A percentile compares a stretch with the other conserved stretches of the same genome.
Evolutionary conservation across 2,113 vertebrate genomes (phyloP).

Genomic region (Anguilla rostrata): DNA sequence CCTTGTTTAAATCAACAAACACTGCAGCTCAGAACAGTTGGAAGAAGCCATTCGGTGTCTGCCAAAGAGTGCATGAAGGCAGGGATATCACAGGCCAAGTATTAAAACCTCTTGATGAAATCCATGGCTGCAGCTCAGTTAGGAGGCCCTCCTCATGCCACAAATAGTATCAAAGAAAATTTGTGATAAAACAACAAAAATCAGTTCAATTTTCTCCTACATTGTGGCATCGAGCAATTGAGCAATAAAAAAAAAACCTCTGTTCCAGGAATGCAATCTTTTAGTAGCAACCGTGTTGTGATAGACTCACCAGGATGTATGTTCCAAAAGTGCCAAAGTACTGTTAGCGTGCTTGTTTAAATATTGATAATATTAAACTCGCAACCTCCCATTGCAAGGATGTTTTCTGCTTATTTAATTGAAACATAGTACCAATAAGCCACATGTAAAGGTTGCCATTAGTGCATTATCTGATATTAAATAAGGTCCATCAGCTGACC

Average conservation of each 20-base stretch:
- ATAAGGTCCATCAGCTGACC: neutral
- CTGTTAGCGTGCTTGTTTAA: neutral
- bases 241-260: neutral
- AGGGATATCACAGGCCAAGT: conserved; percentile 16
- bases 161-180: neutral
- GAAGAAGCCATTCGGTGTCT: conserved; percentile 27
- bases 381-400: neutral
- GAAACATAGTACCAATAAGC: neutral
- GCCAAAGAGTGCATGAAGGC: conserved; percentile 25
- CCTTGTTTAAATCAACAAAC: conserved; percentile 33
- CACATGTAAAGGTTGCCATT: neutral
- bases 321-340: neutral
- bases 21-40: conserved; percentile 32
- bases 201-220: neutral
- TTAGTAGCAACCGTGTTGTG: neutral
- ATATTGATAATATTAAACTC: neutral
- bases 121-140: neutral
- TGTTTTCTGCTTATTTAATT: neutral
- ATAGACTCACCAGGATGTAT: neutral
- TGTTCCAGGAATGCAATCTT: neutral
- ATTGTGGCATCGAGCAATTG: neutral
- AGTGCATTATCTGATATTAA: neutral
- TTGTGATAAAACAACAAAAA: neutral
- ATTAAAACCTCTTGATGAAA: conserved; percentile 18
- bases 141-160: neutral